These are phyloP conservation scores for Philotrypesis tridentata DNA, from an alignment of 1,140 invertebrate species.

Conservation along the genomic window DNA sequence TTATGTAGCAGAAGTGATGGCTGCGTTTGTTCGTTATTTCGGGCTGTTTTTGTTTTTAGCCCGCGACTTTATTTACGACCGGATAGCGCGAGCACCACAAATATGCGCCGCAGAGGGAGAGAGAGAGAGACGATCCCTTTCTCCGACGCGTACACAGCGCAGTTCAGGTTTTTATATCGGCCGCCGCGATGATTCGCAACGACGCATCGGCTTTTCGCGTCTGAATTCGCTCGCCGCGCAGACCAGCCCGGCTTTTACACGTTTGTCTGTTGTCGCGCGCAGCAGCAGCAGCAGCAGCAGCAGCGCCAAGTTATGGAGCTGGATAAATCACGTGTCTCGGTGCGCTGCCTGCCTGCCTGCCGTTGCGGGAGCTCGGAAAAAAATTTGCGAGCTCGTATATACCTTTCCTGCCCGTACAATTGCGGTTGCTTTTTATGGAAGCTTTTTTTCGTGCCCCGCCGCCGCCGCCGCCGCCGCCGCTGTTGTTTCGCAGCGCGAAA, in stretches of 20 bases:
- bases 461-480: too few relatives aligned
- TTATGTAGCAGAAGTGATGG: constrained; percentile 73
- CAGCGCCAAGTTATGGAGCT: constrained; percentile 13
- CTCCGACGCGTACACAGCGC: neutral
- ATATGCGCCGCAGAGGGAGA: constrained; percentile 62
- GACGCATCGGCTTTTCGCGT: constrained; percentile 1
- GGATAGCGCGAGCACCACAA: constrained; percentile 70
- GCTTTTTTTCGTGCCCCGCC: neutral
- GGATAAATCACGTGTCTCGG: constrained; percentile 13
- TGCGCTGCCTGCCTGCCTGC: neutral
- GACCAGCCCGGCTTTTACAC: neutral
- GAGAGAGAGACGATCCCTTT: neutral
- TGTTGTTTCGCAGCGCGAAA: neutral
- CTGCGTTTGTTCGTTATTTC: constrained; percentile 71
- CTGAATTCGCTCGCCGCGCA: neutral
- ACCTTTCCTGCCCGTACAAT: neutral
- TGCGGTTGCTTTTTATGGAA: neutral
- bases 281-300: neutral
- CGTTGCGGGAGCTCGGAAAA: neutral
- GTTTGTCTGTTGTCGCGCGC: constrained; percentile 27
- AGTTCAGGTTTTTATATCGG: neutral
- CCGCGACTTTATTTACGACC: constrained; percentile 70
- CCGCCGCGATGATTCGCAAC: constrained; percentile 1
- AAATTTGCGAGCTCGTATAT: neutral
- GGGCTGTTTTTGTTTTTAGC: constrained; percentile 70